Percentiles rank a stretch among this genome's conserved stretches.
Evolutionary conservation across 2,797 vertebrate genomes (phyloP).

Genomic region (Betta splendens): DNA sequence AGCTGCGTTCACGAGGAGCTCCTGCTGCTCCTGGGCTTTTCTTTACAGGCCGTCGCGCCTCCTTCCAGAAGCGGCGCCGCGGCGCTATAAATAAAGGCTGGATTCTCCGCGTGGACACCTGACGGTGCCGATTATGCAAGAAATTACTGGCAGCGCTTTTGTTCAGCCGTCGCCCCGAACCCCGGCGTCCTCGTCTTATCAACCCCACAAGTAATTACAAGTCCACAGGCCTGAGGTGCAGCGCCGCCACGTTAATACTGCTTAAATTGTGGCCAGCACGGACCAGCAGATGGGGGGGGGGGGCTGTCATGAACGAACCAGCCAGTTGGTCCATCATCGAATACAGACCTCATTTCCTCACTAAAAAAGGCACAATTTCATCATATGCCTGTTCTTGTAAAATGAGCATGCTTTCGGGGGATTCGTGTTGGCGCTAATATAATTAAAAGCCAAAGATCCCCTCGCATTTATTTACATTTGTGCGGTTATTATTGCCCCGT

Average conservation of each 20-base stretch:
- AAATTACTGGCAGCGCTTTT: conserved; percentile 57
- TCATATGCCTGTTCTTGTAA: background rate
- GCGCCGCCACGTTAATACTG: background rate
- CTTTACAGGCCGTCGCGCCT: conserved; percentile 11
- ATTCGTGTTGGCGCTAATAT: background rate
- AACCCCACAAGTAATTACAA: conserved; percentile 44
- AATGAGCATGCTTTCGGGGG: too few species aligned
- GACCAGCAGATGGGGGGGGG: background rate
- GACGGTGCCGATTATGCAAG: conserved; percentile 56
- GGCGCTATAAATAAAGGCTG: conserved; percentile 66
- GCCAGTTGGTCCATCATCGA: background rate
- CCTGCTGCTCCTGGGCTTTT: conserved; percentile 20
- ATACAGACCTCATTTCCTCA: too few species aligned
- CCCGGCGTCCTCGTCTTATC: conserved; percentile 2
- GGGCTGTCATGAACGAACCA: background rate
- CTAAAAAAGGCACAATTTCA: background rate
- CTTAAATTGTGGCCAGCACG: conserved; percentile 12
- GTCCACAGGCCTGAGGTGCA: conserved; percentile 11
- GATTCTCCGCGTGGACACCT: conserved; percentile 66
- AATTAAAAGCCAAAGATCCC: too few species aligned
- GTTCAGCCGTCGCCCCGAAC: conserved; percentile 35
- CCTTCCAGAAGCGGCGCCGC: conserved; percentile 39
- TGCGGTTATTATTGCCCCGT: conserved; percentile 61
- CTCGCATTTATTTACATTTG: conserved; percentile 54
- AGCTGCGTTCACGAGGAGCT: background rate